Conservation (phyloP, 2,113 vertebrate species). For the Hyaena hyaena region DNA sequence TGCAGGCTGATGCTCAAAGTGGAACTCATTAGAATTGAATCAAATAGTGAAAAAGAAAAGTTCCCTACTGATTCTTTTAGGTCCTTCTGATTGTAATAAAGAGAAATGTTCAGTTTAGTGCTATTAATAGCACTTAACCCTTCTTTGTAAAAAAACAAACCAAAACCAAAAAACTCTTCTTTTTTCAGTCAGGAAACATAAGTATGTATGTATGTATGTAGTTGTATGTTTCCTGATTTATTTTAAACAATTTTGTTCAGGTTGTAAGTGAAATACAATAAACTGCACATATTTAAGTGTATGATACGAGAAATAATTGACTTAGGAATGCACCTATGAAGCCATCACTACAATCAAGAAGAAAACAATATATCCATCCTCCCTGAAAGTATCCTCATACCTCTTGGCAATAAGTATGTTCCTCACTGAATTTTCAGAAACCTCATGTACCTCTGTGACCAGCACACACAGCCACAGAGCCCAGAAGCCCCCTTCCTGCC, state of each 20-base stretch:
- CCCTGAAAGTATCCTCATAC: neutral
- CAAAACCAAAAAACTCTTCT: neutral
- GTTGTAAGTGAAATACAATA: neutral
- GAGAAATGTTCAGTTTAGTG: neutral
- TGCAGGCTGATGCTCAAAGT: neutral
- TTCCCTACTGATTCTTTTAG: neutral
- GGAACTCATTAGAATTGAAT: neutral
- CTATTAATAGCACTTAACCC: neutral
- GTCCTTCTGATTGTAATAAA: neutral
- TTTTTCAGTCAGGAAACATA: neutral
- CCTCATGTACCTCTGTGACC: neutral
- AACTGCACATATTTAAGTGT: neutral
- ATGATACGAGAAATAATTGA: neutral
- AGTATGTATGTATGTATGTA: neutral
- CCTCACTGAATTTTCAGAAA: neutral
- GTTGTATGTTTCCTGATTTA: neutral
- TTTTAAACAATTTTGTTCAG: neutral
- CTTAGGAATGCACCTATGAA: neutral
- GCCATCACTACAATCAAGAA: neutral
- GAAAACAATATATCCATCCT: neutral
- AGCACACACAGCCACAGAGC: neutral
- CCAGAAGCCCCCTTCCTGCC: too few species aligned
- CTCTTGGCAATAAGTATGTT: neutral
- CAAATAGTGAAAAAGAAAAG: neutral
- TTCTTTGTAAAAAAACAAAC: neutral